phyloP scores from a whole-genome alignment of 2,797 vertebrate genomes.

The Aphelocoma californica region DNA sequence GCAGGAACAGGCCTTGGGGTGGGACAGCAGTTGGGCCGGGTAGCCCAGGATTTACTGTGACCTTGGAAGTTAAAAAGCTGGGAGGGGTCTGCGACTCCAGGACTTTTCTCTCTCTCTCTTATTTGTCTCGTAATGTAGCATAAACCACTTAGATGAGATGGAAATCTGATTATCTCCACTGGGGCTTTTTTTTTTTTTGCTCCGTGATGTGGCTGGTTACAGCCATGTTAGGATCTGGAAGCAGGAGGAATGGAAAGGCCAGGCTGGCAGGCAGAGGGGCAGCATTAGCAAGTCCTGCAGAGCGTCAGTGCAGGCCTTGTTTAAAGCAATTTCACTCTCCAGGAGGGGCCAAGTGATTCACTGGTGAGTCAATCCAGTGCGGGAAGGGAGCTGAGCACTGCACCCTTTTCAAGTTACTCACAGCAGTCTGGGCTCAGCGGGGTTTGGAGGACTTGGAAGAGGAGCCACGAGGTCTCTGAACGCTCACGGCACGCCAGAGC shows the following conservation, averaged over 20 bases:
- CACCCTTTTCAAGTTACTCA: background rate
- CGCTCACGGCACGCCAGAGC: fast-evolving
- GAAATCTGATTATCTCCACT: background rate
- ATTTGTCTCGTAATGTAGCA: background rate
- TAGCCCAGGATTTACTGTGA: background rate
- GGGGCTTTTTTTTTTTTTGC: background rate
- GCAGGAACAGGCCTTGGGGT: slow-evolving; percentile 20
- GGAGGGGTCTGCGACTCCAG: background rate
- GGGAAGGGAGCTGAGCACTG: background rate
- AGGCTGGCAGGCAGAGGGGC: background rate
- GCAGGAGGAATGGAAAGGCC: background rate
- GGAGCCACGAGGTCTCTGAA: background rate
- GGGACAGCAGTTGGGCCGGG: background rate
- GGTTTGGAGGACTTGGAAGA: background rate
- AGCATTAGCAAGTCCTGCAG: background rate
- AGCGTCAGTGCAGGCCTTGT: background rate
- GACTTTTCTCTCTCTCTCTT: background rate
- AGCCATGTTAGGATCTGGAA: background rate
- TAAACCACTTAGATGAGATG: background rate
- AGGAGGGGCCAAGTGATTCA: slow-evolving; percentile 40
- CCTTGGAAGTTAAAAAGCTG: background rate
- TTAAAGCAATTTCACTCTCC: slow-evolving; percentile 1
- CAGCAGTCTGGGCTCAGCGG: background rate
- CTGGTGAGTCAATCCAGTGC: background rate
- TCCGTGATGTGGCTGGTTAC: background rate